Percentiles rank a stretch among this genome's conserved stretches.
These are phyloP conservation scores for Sarcophaga bullata DNA, from an alignment of 1,140 invertebrate genomes.

Conservation along the genomic window DNA sequence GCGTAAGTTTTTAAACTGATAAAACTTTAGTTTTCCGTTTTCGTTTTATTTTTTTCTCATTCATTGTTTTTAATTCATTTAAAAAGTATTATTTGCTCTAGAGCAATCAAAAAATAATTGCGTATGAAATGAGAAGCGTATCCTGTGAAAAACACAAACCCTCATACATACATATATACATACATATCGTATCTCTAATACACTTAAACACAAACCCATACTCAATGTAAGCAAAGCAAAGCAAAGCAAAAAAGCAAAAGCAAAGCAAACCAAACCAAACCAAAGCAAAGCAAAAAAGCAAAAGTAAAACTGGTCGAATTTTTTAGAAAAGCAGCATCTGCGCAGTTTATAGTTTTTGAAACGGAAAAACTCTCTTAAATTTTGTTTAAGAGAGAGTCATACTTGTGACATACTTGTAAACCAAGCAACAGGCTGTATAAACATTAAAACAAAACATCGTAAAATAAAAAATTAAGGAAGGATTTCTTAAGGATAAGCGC, in stretches of 20 bases:
- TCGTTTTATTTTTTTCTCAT: too few species aligned
- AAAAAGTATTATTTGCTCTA: conserved; percentile 1
- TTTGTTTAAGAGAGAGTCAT: background rate
- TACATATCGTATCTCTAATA: too few species aligned
- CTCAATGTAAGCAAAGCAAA: background rate
- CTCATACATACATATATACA: background rate
- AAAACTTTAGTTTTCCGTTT: too few species aligned
- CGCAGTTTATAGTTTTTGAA: background rate
- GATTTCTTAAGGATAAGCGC: too few species aligned
- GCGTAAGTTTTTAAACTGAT: too few species aligned
- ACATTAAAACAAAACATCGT: too few species aligned
- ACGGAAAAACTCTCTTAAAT: background rate
- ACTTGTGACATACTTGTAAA: too few species aligned
- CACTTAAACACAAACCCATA: background rate
- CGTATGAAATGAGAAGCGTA: background rate
- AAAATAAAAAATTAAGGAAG: too few species aligned
- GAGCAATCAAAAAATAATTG: conserved; percentile 15
- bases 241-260: too few species aligned
- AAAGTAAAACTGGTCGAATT: conserved; percentile 18
- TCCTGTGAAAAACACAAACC: background rate
- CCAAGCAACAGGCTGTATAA: conserved; percentile 10
- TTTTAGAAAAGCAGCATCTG: background rate
- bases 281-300: too few species aligned
- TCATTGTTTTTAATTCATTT: background rate
- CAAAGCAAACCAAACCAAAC: too few species aligned